phyloP scores from a whole-genome alignment of 1,140 invertebrate genomes.

The Cyphomyrmex costatus region DNA sequence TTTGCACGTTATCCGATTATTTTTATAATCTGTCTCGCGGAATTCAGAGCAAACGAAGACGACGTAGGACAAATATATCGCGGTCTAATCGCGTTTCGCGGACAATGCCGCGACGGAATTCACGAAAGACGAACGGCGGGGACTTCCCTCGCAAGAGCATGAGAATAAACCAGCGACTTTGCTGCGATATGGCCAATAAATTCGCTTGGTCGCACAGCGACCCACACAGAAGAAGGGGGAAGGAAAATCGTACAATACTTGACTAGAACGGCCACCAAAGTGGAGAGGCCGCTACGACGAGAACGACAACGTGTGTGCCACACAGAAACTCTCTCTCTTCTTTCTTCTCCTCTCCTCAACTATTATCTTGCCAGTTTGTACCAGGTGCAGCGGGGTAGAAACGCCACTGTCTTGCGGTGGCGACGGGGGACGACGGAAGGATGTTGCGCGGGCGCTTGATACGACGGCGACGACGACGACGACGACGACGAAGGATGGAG shows the following conservation, averaged over 20 bases:
- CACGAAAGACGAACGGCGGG: constrained; percentile 22
- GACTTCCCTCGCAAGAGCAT: neutral
- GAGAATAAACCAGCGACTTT: constrained; percentile 13
- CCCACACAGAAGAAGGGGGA: neutral
- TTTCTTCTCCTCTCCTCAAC: constrained; percentile 27
- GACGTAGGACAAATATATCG: neutral
- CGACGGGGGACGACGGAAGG: neutral
- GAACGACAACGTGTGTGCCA: constrained; percentile 27
- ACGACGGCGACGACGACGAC: constrained; percentile 42
- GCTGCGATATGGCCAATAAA: constrained; percentile 38
- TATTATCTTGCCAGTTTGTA: constrained; percentile 74
- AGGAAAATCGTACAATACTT: constrained; percentile 46
- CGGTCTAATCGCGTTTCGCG: constrained; percentile 7
- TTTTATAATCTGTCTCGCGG: neutral
- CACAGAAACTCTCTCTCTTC: constrained; percentile 9
- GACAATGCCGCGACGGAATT: constrained; percentile 1
- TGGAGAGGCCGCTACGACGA: constrained; percentile 19
- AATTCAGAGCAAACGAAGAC: neutral
- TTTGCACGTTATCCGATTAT: neutral
- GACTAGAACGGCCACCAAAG: neutral
- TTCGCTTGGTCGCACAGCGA: neutral
- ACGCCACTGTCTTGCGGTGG: constrained; percentile 26
- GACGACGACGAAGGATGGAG: constrained; percentile 22
- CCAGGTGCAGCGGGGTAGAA: constrained; percentile 66
- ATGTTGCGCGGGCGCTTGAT: constrained; percentile 39